A percentile compares a stretch with the other conserved stretches of the same genome.
phyloP scores from a whole-genome alignment of 2,113 vertebrate species.

The Menidia beryllina region DNA sequence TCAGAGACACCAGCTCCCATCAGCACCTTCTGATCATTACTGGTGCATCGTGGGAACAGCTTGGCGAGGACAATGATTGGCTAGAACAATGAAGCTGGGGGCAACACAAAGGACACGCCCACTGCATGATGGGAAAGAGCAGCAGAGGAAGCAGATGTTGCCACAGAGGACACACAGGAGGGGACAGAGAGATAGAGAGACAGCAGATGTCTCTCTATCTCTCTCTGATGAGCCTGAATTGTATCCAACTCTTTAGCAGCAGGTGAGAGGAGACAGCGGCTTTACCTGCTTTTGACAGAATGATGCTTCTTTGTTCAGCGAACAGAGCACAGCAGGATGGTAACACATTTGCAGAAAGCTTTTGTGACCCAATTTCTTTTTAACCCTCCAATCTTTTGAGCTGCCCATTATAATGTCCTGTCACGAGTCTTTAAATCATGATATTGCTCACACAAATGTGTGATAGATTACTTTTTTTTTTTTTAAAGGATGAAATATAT shows the following conservation, averaged over 20 bases:
- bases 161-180: conserved; percentile 68
- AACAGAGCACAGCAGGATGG: conserved; percentile 1
- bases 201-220: conserved; percentile 58
- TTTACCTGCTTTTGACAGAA: conserved; percentile 44
- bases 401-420: conserved; percentile 6
- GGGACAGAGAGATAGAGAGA: conserved; percentile 49
- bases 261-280: conserved; percentile 54
- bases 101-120: conserved; percentile 77
- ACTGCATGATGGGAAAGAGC: conserved; percentile 78
- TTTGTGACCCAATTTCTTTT: conserved; percentile 8
- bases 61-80: conserved; percentile 80
- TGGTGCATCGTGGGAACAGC: conserved; percentile 81
- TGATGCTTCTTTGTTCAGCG: neutral
- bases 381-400: neutral
- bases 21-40: conserved; percentile 80
- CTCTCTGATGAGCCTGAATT: conserved; percentile 26
- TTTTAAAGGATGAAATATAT: conserved; percentile 4
- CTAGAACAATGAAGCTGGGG: conserved; percentile 77
- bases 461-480: neutral
- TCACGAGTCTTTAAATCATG: neutral
- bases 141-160: conserved; percentile 79
- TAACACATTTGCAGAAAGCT: neutral
- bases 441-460: neutral
- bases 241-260: conserved; percentile 27
- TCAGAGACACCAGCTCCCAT: conserved; percentile 77